A percentile compares a stretch with the other conserved stretches of the same genome.
phyloP scores from a whole-genome alignment of 1,140 invertebrate genomes.

The Aphaenogaster rudis region DNA sequence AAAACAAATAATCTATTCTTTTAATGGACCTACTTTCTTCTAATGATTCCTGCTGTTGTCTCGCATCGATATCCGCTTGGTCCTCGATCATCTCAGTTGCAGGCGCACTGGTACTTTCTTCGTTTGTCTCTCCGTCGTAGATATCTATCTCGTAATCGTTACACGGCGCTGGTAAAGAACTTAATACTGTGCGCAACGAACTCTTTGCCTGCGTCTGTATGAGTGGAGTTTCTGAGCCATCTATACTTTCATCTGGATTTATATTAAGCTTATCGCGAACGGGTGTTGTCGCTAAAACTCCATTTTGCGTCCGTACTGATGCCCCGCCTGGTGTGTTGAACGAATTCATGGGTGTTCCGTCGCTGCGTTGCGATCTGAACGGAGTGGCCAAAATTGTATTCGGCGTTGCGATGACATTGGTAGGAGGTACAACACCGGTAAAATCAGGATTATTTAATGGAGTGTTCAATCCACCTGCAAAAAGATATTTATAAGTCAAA shows the following conservation, averaged over 20 bases:
- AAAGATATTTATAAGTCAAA: slow-evolving; percentile 64
- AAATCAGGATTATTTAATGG: slow-evolving; percentile 96
- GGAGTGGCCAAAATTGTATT: slow-evolving; percentile 98
- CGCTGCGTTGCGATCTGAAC: slow-evolving; percentile 89
- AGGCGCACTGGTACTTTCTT: slow-evolving; percentile 85
- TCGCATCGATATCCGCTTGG: slow-evolving; percentile 96
- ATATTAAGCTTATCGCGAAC: slow-evolving; percentile 98
- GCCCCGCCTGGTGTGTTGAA: slow-evolving; percentile 83
- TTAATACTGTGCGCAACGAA: slow-evolving; percentile 92
- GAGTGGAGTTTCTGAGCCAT: slow-evolving; percentile 90
- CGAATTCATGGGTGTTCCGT: slow-evolving; percentile 83
- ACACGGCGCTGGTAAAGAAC: slow-evolving; percentile 94
- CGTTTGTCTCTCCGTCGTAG: slow-evolving; percentile 93
- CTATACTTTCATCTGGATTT: slow-evolving; percentile 94
- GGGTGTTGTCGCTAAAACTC: slow-evolving; percentile 88
- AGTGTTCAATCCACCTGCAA: slow-evolving; percentile 94
- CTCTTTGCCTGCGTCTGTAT: slow-evolving; percentile 92
- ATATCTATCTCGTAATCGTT: slow-evolving; percentile 99
- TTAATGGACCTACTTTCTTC: slow-evolving; percentile 87
- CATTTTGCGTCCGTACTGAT: slow-evolving; percentile 79
- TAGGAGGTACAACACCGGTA: slow-evolving; percentile 92
- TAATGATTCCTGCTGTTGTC: slow-evolving; percentile 89
- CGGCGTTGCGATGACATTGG: slow-evolving; percentile 93
- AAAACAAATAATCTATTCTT: background rate
- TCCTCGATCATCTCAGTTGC: slow-evolving; percentile 90